phyloP scores from a whole-genome alignment of 2,888 invertebrate genomes.

The Trisateles emortualis region DNA sequence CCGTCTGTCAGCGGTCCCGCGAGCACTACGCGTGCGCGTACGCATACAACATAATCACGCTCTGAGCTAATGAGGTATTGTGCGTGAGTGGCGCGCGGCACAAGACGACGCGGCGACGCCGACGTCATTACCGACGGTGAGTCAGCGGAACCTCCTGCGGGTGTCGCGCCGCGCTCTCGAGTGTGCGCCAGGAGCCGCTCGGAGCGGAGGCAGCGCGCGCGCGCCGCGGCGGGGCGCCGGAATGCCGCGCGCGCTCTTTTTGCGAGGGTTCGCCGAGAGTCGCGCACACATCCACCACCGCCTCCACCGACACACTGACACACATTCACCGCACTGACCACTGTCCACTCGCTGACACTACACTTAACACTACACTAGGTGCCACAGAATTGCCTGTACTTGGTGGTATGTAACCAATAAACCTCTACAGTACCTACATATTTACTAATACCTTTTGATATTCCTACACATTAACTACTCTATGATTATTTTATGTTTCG shows the following conservation, averaged over 20 bases:
- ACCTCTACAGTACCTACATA: too few relatives aligned
- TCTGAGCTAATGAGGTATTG: slow-evolving; percentile 30
- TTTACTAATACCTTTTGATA: too few relatives aligned
- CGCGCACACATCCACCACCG: slow-evolving; percentile 9
- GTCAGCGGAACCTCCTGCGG: slow-evolving; percentile 35
- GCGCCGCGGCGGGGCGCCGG: slow-evolving; percentile 4
- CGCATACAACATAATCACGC: slow-evolving; percentile 13
- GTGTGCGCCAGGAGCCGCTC: background rate
- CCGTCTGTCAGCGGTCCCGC: background rate
- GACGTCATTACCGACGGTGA: slow-evolving; percentile 59
- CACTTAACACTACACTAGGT: too few relatives aligned
- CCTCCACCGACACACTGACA: slow-evolving; percentile 31
- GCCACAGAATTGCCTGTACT: too few relatives aligned
- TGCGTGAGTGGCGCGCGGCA: slow-evolving; percentile 8
- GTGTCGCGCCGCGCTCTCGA: slow-evolving; percentile 7
- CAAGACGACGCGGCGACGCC: background rate
- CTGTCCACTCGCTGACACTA: background rate
- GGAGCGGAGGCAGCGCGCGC: background rate
- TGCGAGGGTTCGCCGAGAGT: slow-evolving; percentile 19
- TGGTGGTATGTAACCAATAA: too few relatives aligned
- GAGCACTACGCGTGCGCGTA: slow-evolving; percentile 5
- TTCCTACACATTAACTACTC: too few relatives aligned
- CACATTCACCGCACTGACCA: slow-evolving; percentile 7
- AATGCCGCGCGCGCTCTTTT: slow-evolving; percentile 34
- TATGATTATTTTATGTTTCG: too few relatives aligned